phyloP scores from a whole-genome alignment of 2,888 invertebrate species.

The Amphipoea oculea region DNA sequence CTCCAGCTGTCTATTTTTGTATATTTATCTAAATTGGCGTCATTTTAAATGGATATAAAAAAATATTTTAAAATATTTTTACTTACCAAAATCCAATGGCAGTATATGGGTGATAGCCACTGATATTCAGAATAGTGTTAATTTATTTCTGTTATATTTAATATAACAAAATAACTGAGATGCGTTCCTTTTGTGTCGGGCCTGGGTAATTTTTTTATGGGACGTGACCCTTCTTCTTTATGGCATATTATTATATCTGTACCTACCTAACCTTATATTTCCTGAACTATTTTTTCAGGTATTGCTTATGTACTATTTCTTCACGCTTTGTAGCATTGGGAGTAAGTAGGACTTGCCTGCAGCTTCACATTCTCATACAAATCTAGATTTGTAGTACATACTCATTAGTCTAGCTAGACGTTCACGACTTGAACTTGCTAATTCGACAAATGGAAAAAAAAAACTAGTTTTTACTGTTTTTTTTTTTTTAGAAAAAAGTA shows the following conservation, averaged over 20 bases:
- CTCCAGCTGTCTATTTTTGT: too few relatives aligned
- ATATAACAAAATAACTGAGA: too few relatives aligned
- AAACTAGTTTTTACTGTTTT: not conserved
- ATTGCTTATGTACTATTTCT: constrained; percentile 36
- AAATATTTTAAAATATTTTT: too few relatives aligned
- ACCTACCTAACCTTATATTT: constrained; percentile 38
- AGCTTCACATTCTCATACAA: not conserved
- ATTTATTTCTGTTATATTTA: too few relatives aligned
- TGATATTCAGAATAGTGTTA: too few relatives aligned
- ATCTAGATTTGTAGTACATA: not conserved
- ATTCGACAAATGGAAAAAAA: not conserved
- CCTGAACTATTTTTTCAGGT: constrained; percentile 28
- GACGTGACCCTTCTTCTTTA: too few relatives aligned
- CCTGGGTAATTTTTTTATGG: too few relatives aligned
- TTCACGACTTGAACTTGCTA: not conserved
- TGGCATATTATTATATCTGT: constrained; percentile 81
- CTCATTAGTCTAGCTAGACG: not conserved
- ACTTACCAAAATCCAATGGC: too few relatives aligned
- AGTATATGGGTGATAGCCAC: too few relatives aligned
- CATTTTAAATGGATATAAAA: too few relatives aligned
- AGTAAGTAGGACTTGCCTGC: constrained; percentile 6
- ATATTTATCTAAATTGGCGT: too few relatives aligned
- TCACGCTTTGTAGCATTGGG: constrained; percentile 25
- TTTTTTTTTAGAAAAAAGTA: not conserved
- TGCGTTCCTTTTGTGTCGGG: too few relatives aligned